Evolutionary conservation across 2,888 invertebrate species (phyloP).

Genomic region (Sarcophaga caerulescens): DNA sequence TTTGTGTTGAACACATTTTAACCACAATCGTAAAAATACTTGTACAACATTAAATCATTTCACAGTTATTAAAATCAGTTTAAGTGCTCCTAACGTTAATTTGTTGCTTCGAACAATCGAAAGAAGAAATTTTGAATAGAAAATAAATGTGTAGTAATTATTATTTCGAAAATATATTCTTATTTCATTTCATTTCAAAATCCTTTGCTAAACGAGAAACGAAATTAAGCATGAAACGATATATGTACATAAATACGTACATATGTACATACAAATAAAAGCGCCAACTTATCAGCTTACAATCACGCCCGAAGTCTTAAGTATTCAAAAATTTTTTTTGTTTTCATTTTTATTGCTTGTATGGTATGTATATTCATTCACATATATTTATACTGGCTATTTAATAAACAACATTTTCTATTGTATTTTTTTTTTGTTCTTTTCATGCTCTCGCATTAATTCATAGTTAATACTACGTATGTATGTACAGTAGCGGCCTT

Average conservation of each 20-base stretch:
- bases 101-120: neutral
- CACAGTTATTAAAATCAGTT: slow-evolving; percentile 55
- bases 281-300: slow-evolving; percentile 56
- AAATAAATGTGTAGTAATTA: neutral
- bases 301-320: slow-evolving; percentile 55
- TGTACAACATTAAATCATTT: slow-evolving; percentile 60
- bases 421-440: too few relatives aligned
- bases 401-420: slow-evolving; percentile 18
- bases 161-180: too few relatives aligned
- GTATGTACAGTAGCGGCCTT: too few relatives aligned
- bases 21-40: slow-evolving; percentile 53
- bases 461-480: neutral
- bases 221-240: neutral
- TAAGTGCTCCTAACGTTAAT: slow-evolving; percentile 28
- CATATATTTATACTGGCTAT: neutral
- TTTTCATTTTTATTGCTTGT: slow-evolving; percentile 6
- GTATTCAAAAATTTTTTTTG: slow-evolving; percentile 28
- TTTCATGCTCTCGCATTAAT: slow-evolving; percentile 26
- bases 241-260: neutral
- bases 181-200: neutral
- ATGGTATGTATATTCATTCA: neutral
- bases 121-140: neutral
- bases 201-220: neutral
- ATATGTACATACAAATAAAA: slow-evolving; percentile 10
- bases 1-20: slow-evolving; percentile 31